phyloP scores from a whole-genome alignment of 2,888 invertebrate genomes.

The Patella ulyssiponensis region DNA sequence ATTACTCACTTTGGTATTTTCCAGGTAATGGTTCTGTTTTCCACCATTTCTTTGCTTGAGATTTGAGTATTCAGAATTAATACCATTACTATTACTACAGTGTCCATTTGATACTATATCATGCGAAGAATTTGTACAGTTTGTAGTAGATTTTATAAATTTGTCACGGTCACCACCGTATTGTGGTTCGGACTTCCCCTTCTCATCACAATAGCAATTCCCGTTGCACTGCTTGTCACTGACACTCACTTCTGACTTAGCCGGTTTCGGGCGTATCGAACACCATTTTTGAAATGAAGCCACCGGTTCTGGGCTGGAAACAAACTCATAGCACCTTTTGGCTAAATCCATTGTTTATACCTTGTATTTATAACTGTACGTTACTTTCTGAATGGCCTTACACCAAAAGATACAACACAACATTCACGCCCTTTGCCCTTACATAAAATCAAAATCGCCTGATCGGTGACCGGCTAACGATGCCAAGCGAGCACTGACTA shows the following conservation, averaged over 20 bases:
- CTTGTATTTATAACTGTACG: no score
- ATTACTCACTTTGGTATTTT: neutral
- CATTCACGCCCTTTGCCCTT: no score
- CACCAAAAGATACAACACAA: no score
- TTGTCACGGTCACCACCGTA: no score
- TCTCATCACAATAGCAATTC: conserved; percentile 21
- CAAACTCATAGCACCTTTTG: conserved; percentile 29
- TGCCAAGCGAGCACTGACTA: no score
- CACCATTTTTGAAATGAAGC: conserved; percentile 85
- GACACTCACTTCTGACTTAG: neutral
- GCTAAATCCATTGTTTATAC: conserved; percentile 35
- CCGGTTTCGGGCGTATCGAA: neutral
- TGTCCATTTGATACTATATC: conserved; percentile 2
- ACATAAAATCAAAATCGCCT: no score
- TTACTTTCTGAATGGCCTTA: no score
- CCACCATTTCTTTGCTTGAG: conserved; percentile 18
- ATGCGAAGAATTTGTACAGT: neutral
- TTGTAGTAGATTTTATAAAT: neutral
- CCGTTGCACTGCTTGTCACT: conserved; percentile 75
- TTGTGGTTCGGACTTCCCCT: no score
- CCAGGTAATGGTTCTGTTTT: neutral
- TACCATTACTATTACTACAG: neutral
- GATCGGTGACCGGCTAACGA: no score
- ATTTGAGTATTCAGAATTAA: neutral
- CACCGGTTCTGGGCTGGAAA: conserved; percentile 78